phyloP scores from a whole-genome alignment of 1,140 invertebrate species.

The Drosophila gunungcola region DNA sequence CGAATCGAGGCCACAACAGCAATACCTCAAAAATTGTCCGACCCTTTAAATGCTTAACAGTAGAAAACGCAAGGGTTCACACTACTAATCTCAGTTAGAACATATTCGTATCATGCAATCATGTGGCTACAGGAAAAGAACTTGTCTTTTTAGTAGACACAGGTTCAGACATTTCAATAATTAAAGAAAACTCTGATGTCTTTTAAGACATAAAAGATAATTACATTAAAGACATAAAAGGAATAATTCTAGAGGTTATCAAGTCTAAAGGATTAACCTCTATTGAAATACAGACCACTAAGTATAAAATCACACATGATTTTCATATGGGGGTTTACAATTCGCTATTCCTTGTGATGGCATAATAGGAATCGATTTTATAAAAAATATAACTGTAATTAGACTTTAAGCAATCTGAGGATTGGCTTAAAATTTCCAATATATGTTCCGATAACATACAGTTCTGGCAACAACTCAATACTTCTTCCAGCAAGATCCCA shows the following conservation, averaged over 20 bases:
- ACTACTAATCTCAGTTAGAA: too few relatives aligned
- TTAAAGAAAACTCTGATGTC: constrained; percentile 2
- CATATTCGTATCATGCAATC: too few relatives aligned
- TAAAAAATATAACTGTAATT: constrained; percentile 17
- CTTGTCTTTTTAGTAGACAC: constrained; percentile 24
- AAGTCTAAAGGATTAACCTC: constrained; percentile 13
- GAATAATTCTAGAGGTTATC: constrained; percentile 12
- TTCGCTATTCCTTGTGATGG: constrained; percentile 10
- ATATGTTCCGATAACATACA: too few relatives aligned
- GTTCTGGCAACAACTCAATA: too few relatives aligned
- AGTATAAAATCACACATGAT: constrained; percentile 10
- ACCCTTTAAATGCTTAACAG: too few relatives aligned
- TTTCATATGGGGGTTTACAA: background rate
- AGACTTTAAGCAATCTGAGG: background rate
- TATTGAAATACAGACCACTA: constrained; percentile 17
- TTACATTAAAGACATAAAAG: constrained; percentile 20
- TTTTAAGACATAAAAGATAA: constrained; percentile 5
- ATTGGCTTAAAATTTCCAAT: too few relatives aligned
- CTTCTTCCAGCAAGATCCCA: constrained; percentile 11
- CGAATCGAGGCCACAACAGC: constrained; percentile 3
- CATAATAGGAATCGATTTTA: constrained; percentile 24
- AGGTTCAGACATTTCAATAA: constrained; percentile 14
- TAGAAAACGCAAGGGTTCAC: too few relatives aligned
- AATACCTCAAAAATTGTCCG: background rate
- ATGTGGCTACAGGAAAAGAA: constrained; percentile 7